Evolutionary conservation across 2,888 invertebrate genomes (phyloP).

Genomic region (Ichneumoninae sp.): DNA sequence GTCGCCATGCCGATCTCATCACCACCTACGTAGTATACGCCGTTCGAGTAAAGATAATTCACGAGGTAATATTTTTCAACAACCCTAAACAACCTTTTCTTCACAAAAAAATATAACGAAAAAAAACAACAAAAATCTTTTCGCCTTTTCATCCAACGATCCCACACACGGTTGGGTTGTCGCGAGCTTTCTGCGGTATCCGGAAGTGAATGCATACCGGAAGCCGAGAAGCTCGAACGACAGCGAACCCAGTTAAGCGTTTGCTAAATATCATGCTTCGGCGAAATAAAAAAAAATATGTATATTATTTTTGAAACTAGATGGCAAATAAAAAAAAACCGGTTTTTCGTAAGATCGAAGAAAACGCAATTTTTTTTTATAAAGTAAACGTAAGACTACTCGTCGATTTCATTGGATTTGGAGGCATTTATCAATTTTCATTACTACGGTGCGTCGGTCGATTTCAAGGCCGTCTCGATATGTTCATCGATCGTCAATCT

Average conservation of each 20-base stretch:
- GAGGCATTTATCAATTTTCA: neutral
- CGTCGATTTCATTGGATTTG: neutral
- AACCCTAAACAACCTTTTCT: slow-evolving; percentile 29
- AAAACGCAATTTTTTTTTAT: neutral
- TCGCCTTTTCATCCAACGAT: slow-evolving; percentile 17
- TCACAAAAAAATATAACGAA: slow-evolving; percentile 2
- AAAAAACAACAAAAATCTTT: neutral
- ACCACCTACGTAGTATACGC: slow-evolving; percentile 81
- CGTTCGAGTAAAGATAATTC: slow-evolving; percentile 70
- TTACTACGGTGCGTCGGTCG: slow-evolving; percentile 7
- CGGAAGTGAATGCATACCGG: neutral
- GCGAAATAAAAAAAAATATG: slow-evolving; percentile 71
- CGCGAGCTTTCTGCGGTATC: neutral
- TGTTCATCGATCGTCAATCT: slow-evolving; percentile 7
- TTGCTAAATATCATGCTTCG: slow-evolving; percentile 78
- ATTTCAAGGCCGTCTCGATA: slow-evolving; percentile 23
- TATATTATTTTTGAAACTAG: slow-evolving; percentile 2
- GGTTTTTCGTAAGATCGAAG: slow-evolving; percentile 6
- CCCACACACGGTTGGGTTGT: neutral
- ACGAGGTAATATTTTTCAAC: slow-evolving; percentile 30
- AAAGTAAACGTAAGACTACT: neutral
- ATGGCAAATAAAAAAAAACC: slow-evolving; percentile 41
- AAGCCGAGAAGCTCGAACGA: slow-evolving; percentile 61
- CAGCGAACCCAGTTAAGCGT: slow-evolving; percentile 76
- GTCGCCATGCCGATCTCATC: slow-evolving; percentile 85